Evolutionary conservation across 2,797 vertebrate species (phyloP), one percentile per base, ranked within the genome.

Genomic region (Aythya fuligula): DNA sequence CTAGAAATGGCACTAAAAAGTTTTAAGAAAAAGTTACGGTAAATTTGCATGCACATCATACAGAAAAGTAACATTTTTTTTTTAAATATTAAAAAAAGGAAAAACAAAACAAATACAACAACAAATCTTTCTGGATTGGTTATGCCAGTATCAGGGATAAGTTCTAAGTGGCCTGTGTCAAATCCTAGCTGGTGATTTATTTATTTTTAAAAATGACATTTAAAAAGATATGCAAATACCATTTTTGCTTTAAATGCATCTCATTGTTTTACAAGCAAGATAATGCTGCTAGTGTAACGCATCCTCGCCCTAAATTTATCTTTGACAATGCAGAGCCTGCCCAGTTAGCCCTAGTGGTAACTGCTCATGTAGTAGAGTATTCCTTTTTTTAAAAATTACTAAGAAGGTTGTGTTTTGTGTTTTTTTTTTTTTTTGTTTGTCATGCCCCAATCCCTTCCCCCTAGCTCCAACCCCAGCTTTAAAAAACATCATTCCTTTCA

Each of bases 21-120:
- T 97, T 98, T 98, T 97, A 97, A 98, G 98, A 98, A 98, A 98
- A 98, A 98, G 96, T 98, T 98, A 99, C 98, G 97, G 98, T 98
- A 98, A 98, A 98, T 98, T 98, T 98, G 99, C 99, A 99, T 99
- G 99, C 99, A 99, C 98, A 96, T 98, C 98, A 98, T 98, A 99
- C 98, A 99, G 98, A 98, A 99, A 99, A 98, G 97, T 97, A 98
- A 98, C 97, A 97, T 96, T 97, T 62, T 54, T 47, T 38, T 80
- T 93, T 99, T 98, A 98, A 98, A 99, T 98, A 99, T 98, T 98
- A 98, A 98, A 98, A 95, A 98, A 98, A 98, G 85, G 1, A 57
- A 87, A 89, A 66, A 72, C 98, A 98, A 96, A 98, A 98, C 97
- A 98, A 96, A 95, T 95, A 94, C 93, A 95, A 87, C 90, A 92